Conservation (phyloP, 1,140 invertebrate genomes). For the Neoseiulus cucumeris region DNA sequence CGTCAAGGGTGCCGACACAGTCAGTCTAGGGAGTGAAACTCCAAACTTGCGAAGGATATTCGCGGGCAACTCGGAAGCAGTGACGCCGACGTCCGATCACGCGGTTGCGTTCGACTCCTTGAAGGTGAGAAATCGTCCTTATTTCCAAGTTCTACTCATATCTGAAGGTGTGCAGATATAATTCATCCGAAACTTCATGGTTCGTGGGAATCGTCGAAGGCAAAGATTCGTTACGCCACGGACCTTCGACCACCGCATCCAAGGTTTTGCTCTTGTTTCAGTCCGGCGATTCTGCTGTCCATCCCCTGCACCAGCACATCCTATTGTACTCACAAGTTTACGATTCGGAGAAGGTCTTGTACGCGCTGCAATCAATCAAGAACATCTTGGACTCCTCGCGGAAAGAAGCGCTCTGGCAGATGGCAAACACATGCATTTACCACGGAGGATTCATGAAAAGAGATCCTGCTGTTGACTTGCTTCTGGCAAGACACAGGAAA, state of each 20-base stretch:
- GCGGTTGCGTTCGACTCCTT: not conserved
- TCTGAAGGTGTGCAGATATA: not conserved
- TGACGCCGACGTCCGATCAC: not conserved
- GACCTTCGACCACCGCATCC: no score
- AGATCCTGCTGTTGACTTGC: not conserved
- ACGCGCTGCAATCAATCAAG: slow-evolving; percentile 50
- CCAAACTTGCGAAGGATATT: not conserved
- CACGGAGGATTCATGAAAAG: slow-evolving; percentile 26
- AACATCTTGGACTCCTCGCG: slow-evolving; percentile 51
- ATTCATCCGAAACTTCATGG: not conserved
- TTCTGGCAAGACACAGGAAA: slow-evolving; percentile 4
- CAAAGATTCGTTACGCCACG: no score
- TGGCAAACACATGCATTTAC: slow-evolving; percentile 43
- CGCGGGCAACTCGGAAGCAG: not conserved
- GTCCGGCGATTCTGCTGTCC: slow-evolving; percentile 27
- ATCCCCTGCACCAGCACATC: slow-evolving; percentile 60
- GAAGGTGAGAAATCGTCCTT: not conserved
- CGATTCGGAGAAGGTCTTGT: slow-evolving; percentile 51
- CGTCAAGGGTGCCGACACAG: not conserved
- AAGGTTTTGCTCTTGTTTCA: not conserved
- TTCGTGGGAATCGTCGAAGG: not conserved
- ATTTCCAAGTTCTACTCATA: not conserved
- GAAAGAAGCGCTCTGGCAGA: slow-evolving; percentile 45
- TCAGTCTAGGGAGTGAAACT: not conserved
- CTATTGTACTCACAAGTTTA: slow-evolving; percentile 59